phyloP scores from a whole-genome alignment of 2,113 vertebrate species.

The Daubentonia madagascariensis region DNA sequence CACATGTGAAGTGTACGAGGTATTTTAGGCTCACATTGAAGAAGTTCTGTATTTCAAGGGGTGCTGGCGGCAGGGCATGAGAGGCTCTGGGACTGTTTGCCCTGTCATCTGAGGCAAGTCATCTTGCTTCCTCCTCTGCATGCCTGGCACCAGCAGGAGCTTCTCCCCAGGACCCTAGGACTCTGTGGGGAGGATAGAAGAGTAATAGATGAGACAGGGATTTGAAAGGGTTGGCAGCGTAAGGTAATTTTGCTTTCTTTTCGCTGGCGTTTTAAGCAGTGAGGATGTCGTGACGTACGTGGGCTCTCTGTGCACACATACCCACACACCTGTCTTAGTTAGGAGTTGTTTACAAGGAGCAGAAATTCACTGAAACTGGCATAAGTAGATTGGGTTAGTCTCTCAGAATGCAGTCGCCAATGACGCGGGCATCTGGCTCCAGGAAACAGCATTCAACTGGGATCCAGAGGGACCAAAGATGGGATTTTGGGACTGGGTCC shows the following conservation, averaged over 20 bases:
- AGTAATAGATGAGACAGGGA: not conserved
- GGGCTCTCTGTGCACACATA: not conserved
- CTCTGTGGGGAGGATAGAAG: not conserved
- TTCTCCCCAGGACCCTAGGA: not conserved
- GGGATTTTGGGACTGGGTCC: not conserved
- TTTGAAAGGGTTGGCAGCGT: not conserved
- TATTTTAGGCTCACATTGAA: not conserved
- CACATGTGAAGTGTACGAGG: not conserved
- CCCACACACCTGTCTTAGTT: not conserved
- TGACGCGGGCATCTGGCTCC: not conserved
- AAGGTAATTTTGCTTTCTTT: not conserved
- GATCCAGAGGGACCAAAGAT: not conserved
- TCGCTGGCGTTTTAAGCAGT: not conserved
- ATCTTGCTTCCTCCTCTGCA: not conserved
- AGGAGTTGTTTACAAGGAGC: conserved; percentile 49
- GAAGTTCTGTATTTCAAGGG: not conserved
- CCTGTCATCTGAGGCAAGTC: not conserved
- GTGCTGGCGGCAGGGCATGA: not conserved
- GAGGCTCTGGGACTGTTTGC: not conserved
- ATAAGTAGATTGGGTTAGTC: not conserved
- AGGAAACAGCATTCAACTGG: conserved; percentile 44
- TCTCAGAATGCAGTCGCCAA: not conserved
- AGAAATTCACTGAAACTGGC: conserved; percentile 47
- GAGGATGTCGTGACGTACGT: not conserved
- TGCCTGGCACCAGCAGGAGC: not conserved